phyloP scores from a whole-genome alignment of 1,140 invertebrate species.

The Zaprionus ghesquierei region DNA sequence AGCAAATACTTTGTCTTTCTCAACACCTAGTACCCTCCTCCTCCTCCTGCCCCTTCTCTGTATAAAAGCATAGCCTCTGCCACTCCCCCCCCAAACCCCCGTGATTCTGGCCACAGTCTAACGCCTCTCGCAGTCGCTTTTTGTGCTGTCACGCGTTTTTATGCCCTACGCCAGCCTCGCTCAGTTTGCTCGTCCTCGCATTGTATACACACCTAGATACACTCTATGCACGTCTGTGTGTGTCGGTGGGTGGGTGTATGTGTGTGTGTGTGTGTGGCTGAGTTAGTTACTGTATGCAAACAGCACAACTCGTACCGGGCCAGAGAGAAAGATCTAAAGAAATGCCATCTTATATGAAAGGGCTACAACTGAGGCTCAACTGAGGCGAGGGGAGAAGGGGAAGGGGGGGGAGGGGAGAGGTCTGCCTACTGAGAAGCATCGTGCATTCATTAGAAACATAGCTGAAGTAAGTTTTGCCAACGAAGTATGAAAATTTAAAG shows the following conservation, averaged over 20 bases:
- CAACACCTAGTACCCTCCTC: constrained; percentile 19
- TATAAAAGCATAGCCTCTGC: constrained; percentile 3
- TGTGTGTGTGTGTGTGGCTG: background rate
- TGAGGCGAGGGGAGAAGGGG: background rate
- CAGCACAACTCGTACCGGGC: background rate
- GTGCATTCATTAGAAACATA: background rate
- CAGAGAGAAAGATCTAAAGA: constrained; percentile 19
- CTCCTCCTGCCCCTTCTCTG: background rate
- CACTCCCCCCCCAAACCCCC: background rate
- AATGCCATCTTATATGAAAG: constrained; percentile 31
- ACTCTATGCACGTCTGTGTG: background rate
- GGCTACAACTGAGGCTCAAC: background rate
- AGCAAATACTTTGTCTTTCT: constrained; percentile 55
- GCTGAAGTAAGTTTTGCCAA: background rate
- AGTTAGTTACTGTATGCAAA: background rate
- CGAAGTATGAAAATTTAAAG: background rate
- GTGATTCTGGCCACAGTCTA: constrained; percentile 14
- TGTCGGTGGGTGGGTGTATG: background rate
- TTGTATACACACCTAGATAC: constrained; percentile 5
- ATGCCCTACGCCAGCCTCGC: constrained; percentile 37
- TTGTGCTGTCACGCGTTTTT: constrained; percentile 66
- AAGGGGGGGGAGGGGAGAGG: background rate
- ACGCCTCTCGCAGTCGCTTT: constrained; percentile 54
- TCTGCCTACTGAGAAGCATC: background rate
- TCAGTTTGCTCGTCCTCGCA: constrained; percentile 18